Evolutionary conservation across 2,888 invertebrate species (phyloP), one percentile per base, ranked within the genome.

Genomic region (Dendrolimus pini): DNA sequence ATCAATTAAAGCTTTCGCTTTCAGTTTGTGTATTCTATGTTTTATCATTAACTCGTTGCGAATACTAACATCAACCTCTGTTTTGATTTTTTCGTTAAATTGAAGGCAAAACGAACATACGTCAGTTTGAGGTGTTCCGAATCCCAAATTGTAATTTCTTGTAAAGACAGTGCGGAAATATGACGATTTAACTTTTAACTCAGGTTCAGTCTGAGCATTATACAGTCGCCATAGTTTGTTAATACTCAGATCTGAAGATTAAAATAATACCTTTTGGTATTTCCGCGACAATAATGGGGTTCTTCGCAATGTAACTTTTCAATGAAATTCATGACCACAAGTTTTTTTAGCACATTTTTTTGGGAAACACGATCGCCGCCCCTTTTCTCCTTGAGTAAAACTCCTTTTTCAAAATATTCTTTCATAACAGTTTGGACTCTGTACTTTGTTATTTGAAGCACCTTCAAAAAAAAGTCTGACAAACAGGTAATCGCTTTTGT

Each of bases 1-100:
- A 2, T 58, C 41, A 42, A 61, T 62, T 52, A 62, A 62, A 1
- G 59, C 54, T 57, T 64, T 62, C 1, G 58, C 58, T 58, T 53
- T 57, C 3, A 47, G 10, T 47, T 47, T 47, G 10, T 47, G 47
- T 47, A 47, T 47, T 47, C 7, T 47, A 1, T 47, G 7, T 9
- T 47, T 47, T 47, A 47, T 47, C 9, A 47, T 47, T 6, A 47
- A 47, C 1, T 47, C 10, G 10, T 47, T 47, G 9, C 47, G 47
- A 47, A 47, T 10, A 47, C 10, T 47, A 47, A 10, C 9, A 6
- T 47, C 47, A 47, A 9, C 10, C n/a, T 47, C 47, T 9, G 47
- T 47, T 47, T 47, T 47, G 9, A 6, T 47, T 10, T 47, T 47
- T 47, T 47, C 9, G 10, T 47, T 47, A 47, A 47, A 47, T 10